A percentile compares a stretch with the other conserved stretches of the same genome.
phyloP scores from a whole-genome alignment of 1,140 invertebrate genomes.

The Aphaenogaster ashmeadi region DNA sequence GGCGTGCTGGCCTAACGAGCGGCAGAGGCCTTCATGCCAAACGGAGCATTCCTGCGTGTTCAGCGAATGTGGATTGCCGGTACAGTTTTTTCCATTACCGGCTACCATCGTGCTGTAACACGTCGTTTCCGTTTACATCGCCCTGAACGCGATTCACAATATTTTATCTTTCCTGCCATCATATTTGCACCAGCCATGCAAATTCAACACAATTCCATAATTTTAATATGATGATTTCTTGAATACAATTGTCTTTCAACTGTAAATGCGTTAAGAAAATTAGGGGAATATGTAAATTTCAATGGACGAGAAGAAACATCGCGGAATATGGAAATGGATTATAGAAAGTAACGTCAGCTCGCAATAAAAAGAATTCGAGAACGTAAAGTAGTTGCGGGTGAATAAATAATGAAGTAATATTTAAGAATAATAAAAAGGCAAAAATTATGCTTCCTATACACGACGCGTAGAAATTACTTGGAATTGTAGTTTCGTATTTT shows the following conservation, averaged over 20 bases:
- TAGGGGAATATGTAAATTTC: background rate
- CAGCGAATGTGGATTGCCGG: slow-evolving; percentile 37
- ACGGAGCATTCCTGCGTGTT: slow-evolving; percentile 76
- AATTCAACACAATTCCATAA: background rate
- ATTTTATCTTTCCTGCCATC: slow-evolving; percentile 10
- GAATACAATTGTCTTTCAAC: background rate
- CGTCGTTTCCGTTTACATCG: slow-evolving; percentile 32
- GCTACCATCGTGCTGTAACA: slow-evolving; percentile 3
- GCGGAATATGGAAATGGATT: background rate
- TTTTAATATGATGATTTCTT: background rate
- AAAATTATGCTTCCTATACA: background rate
- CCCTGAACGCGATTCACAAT: background rate
- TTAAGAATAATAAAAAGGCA: background rate
- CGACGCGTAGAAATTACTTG: background rate
- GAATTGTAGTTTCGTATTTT: slow-evolving; percentile 1
- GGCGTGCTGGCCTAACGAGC: slow-evolving; percentile 71
- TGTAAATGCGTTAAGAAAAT: background rate
- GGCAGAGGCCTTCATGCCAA: slow-evolving; percentile 78
- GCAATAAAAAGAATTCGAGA: background rate
- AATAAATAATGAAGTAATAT: slow-evolving; percentile 16
- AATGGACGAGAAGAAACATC: background rate
- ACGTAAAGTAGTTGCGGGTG: slow-evolving; percentile 13
- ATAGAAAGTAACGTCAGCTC: background rate
- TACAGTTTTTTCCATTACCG: slow-evolving; percentile 60
- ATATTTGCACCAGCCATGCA: background rate